Evolutionary conservation across 92 coral and sea anemone genomes (phyloP).

Genomic region (Paramuricea clavata): DNA sequence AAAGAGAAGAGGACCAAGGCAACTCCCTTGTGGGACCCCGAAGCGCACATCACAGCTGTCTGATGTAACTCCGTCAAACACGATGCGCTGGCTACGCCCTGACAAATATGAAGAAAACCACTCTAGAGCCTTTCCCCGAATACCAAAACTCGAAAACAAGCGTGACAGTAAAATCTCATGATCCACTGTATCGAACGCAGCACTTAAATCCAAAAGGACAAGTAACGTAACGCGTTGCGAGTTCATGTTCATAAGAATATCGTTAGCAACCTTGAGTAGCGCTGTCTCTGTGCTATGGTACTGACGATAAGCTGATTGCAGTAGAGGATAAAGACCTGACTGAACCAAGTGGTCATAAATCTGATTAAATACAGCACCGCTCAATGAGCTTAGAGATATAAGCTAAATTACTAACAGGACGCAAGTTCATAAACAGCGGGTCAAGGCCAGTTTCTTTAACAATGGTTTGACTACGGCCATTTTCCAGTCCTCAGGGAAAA

Average conservation of each 20-base stretch:
- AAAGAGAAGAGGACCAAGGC: slow-evolving; percentile 15
- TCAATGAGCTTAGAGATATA: too few relatives aligned
- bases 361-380: too few relatives aligned
- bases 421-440: background rate
- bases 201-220: background rate
- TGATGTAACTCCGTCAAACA: background rate
- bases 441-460: slow-evolving; percentile 3
- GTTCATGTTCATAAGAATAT: slow-evolving; percentile 1
- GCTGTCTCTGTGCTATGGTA: slow-evolving; percentile 43
- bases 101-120: background rate
- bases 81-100: background rate
- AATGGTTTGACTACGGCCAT: background rate
- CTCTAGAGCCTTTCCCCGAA: background rate
- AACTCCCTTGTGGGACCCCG: background rate
- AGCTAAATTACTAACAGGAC: background rate
- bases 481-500: slow-evolving; percentile 12
- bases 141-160: background rate
- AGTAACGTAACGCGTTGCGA: background rate
- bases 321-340: too few relatives aligned
- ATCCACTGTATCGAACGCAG: slow-evolving; percentile 12
- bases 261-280: slow-evolving; percentile 5
- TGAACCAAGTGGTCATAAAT: too few relatives aligned
- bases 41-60: background rate
- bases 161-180: background rate
- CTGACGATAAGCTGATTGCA: slow-evolving; percentile 7